Conservation (phyloP, 1,140 invertebrate species). For the Medauroidea extradentata region DNA sequence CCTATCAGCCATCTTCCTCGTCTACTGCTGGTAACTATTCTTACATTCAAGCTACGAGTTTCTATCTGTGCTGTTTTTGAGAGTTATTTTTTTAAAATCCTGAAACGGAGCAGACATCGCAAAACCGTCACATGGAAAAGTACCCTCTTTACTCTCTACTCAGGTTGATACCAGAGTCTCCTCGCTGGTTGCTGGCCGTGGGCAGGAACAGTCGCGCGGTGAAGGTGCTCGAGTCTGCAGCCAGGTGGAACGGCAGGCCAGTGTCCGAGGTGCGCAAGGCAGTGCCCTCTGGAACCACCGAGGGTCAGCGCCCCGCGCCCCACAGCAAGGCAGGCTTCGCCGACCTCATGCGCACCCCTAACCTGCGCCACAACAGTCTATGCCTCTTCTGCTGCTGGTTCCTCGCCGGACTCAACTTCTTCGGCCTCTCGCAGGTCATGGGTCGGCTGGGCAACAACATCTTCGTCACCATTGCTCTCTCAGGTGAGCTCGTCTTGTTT, state of each 20-base stretch:
- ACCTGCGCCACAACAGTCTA: conserved; percentile 6
- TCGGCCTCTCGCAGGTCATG: conserved; percentile 15
- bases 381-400: conserved; percentile 17
- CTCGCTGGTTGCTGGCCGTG: conserved; percentile 38
- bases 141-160: no score
- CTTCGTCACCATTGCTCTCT: conserved; percentile 66
- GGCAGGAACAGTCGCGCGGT: conserved; percentile 38
- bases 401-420: conserved; percentile 13
- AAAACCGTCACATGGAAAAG: no score
- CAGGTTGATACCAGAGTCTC: conserved; percentile 43
- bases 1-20: conserved; percentile 12
- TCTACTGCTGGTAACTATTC: conserved; percentile 19
- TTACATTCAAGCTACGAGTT: no score
- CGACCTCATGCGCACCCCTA: conserved; percentile 7
- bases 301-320: neutral
- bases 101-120: no score
- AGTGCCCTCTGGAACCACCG: neutral
- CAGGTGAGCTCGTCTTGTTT: conserved; percentile 51
- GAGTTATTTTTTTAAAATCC: no score
- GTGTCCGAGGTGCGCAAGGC: neutral
- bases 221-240: conserved; percentile 34
- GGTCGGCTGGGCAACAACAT: conserved; percentile 52
- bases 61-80: no score
- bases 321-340: neutral
- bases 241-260: conserved; percentile 32